Conservation (phyloP, 2,888 invertebrate genomes). For the Tetranychus piercei region DNA sequence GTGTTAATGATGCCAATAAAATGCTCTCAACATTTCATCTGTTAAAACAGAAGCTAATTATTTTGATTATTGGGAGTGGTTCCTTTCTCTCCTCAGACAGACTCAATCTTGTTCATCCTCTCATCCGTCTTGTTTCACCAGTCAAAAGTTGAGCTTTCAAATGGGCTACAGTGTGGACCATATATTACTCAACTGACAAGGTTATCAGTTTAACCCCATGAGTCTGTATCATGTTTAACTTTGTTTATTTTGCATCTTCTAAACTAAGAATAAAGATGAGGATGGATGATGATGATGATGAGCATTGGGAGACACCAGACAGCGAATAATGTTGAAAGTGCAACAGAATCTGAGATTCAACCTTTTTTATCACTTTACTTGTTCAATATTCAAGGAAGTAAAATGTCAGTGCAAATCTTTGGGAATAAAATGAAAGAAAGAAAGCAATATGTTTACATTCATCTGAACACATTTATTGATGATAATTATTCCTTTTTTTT, state of each 20-base stretch:
- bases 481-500: neutral
- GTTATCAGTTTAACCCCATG: neutral
- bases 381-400: neutral
- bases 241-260: neutral
- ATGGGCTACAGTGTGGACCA: neutral
- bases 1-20: slow-evolving; percentile 1
- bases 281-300: neutral
- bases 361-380: neutral
- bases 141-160: neutral
- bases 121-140: neutral
- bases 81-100: neutral
- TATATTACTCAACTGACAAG: neutral
- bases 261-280: neutral
- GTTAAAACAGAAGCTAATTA: slow-evolving; percentile 1
- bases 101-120: neutral
- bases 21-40: neutral
- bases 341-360: neutral
- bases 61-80: neutral
- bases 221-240: neutral
- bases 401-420: neutral
- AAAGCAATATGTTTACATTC: neutral
- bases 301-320: neutral
- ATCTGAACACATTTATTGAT: neutral
- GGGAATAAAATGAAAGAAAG: neutral
- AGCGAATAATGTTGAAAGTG: neutral